Evolutionary conservation across 2,113 vertebrate species (phyloP), one percentile per base, ranked within the genome.

Genomic region (Penelope pileata): DNA sequence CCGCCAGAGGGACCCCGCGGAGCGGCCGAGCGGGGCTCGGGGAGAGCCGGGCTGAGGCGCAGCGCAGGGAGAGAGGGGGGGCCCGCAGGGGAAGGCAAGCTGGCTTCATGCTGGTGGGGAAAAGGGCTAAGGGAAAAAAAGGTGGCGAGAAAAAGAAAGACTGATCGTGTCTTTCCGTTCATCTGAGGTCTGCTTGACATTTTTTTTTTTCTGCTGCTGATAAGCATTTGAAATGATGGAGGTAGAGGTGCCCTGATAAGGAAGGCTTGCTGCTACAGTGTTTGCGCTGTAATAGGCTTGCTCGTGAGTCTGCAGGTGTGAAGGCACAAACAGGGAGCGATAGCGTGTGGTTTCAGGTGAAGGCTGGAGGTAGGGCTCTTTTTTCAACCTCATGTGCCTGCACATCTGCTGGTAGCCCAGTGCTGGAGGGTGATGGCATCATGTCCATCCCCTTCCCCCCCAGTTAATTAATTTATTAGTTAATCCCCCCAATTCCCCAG

Each of bases 1-100:
- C 34, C 59, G 10, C 59, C 59, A 97, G 96, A 87, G 89, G 96
- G 94, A 93, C 86, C 85, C 94, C 88, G 93, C 77, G 79, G 27
- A 60, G 69, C 92, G 82, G 91, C 27, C 32, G 32, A n/a, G 32
- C 15, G 10, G 18, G 32, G 54, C 54, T 30, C 32, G 54, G 54
- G 54, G 54, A 18, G 54, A 13, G 30, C 42, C 10, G 42, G 42
- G 42, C 42, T 43, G 10, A 10, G 42, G 42, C 32, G 19, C 30
- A 58, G 54, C 54, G 29, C 32, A 8, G 54, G 54, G 54, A 12
- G n/a, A n/a, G n/a, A n/a, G n/a, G n/a, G n/a, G n/a, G n/a, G n/a
- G n/a, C n/a, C n/a, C n/a, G n/a, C n/a, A n/a, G n/a, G 54, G 54
- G 54, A 12, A n/a, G 32, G 47, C 63, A 53, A 83, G 26, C 54